Base-by-base conservation (phyloP, 2,113 vertebrate species). In the Cololabis saira region DNA sequence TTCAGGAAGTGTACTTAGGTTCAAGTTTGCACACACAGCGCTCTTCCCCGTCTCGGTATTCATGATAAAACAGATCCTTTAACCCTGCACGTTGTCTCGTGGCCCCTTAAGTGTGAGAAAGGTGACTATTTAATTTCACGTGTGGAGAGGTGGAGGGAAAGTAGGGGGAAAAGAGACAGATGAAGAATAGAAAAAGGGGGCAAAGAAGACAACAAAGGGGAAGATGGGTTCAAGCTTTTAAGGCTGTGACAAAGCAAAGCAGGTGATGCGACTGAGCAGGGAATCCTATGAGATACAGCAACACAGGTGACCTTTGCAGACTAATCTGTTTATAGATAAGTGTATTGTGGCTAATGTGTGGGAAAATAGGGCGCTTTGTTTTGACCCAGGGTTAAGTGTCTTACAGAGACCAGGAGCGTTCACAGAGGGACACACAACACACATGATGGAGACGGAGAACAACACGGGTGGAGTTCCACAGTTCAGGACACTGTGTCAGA, bases 251-350 rank as follows among this genome's bases (percentile, higher is more conserved):
- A 33, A 17, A 55, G 58, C 21, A 49, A 49, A 65, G 43, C 52
- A 67, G 67, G 55, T 68, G 67, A 77, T 16, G 50, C 61, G 52
- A 66, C 60, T 37, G 33, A 37, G 33, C 33, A 7, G 33, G 33
- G 33, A 37, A 11, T 7, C 5, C 33, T 11, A 7, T 64, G 48
- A 27, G 62, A 62, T 57, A 52, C 56, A 55, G 45, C 49, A 18
- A 21, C 61, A 49, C 52, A 67, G 49, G 61, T 63, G 81, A 84
- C 77, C 80, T 67, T 69, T 58, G 50, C 52, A 49, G 63, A 12
- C 58, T 81, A 81, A 86, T 89, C 78, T 72, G 71, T 67, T 62
- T 37, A n/a, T n/a, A 74, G 81, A 90, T 84, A 87, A 83, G 63
- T 72, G 56, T 63, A 75, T 64, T 74, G 64, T 78, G 64, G 40